Evolutionary conservation across 1,140 invertebrate species (phyloP), one percentile per base, ranked within the genome.

Genomic region (Cherax quadricarinatus): DNA sequence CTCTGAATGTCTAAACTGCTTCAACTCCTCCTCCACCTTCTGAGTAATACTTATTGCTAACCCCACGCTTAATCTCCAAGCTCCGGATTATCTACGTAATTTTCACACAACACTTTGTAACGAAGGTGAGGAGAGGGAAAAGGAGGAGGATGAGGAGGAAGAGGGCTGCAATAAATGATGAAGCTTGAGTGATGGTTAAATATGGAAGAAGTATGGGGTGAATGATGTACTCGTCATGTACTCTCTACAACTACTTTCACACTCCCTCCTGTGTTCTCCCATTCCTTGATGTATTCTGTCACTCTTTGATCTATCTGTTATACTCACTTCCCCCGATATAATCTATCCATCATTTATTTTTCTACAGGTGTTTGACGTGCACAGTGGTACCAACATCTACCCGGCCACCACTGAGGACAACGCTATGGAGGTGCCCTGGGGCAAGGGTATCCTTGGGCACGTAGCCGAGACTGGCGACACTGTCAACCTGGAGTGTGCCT

Each of bases 401-500:
- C 93, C 94, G 3, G 93, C 92, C 14, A 79, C 79, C 4, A 79
- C 57, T 2, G 93, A 89, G 93, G 57, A 94, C 94, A 82, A 90
- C 41, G 88, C 88, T 21, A 70, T 86, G 51, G 91, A 92, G 84
- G 91, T 92, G 18, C 95, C 95, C n/a, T 92, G 90, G 90, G 90
- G 90, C 4, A 92, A 87, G 57, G 84, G 90, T 14, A 83, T 92
- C 18, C 80, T 94, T 41, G 94, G 94, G 24, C 89, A 93, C 87
- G 94, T 94, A 30, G 94, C 94, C 48, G 93, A 94, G 83, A 94
- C 94, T 7, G 94, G 94, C 30, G 90, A 94, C 57, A 91, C 92
- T 24, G 94, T 92, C 9, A 96, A 96, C 94, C 93, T 96, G 12
- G 94, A 95, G 92, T 91, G 95, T 48, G 95, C 95, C 24, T 95